phyloP scores from a whole-genome alignment of 2,888 invertebrate species.

The Cryptops parisi region DNA sequence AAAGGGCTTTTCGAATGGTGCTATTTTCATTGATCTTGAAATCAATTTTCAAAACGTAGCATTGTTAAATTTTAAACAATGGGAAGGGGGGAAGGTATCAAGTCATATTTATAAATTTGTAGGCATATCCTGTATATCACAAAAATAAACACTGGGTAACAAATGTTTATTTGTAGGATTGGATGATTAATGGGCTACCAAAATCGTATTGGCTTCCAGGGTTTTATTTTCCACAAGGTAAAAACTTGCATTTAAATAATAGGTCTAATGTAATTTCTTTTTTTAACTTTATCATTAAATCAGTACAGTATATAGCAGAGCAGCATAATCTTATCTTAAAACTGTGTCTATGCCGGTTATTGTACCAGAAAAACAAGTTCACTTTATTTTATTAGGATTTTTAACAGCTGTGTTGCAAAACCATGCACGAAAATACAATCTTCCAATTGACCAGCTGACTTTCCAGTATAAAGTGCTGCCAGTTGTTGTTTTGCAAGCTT shows the following conservation, averaged over 20 bases:
- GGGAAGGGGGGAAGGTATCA: neutral
- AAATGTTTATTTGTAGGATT: slow-evolving; percentile 20
- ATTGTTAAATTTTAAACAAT: neutral
- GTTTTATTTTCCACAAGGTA: slow-evolving; percentile 35
- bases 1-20: too few relatives aligned
- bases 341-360: too few relatives aligned
- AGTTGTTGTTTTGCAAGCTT: slow-evolving; percentile 33
- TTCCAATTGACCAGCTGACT: slow-evolving; percentile 33
- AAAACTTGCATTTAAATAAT: too few relatives aligned
- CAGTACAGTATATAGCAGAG: too few relatives aligned
- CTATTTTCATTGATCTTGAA: too few relatives aligned
- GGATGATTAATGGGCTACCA: slow-evolving; percentile 30
- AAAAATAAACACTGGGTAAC: too few relatives aligned
- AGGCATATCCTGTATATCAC: too few relatives aligned
- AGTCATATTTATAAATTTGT: too few relatives aligned
- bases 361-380: neutral
- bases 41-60: too few relatives aligned
- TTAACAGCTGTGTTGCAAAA: slow-evolving; percentile 27
- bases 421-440: slow-evolving; percentile 29
- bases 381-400: slow-evolving; percentile 31
- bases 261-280: too few relatives aligned
- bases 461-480: slow-evolving; percentile 48
- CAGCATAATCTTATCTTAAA: too few relatives aligned
- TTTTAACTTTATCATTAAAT: too few relatives aligned
- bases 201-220: slow-evolving; percentile 34